phyloP scores from a whole-genome alignment of 2,888 invertebrate genomes.

The Thera britannica region DNA sequence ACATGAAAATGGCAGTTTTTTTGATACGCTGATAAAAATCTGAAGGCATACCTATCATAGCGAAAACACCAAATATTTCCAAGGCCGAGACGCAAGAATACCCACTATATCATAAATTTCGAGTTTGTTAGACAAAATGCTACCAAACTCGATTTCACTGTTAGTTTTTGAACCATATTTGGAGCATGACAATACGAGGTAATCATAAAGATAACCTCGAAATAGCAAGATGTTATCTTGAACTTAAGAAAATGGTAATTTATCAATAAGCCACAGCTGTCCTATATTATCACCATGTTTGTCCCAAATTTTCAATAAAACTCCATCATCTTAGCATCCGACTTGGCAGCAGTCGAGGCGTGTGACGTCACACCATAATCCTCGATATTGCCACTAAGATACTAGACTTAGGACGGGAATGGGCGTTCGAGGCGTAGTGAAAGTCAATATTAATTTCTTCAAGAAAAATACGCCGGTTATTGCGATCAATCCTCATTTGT shows the following conservation, averaged over 20 bases:
- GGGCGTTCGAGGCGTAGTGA: background rate
- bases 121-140: no score
- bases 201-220: no score
- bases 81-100: no score
- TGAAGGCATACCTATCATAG: no score
- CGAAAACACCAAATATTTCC: no score
- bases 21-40: no score
- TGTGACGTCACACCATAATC: constrained; percentile 22
- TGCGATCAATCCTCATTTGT: background rate
- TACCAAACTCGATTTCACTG: no score
- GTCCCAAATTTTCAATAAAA: constrained; percentile 17
- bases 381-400: constrained; percentile 21
- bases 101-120: no score
- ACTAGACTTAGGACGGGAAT: constrained; percentile 2
- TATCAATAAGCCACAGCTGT: constrained; percentile 6
- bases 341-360: constrained; percentile 16
- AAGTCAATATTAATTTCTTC: no score
- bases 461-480: background rate
- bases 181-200: no score
- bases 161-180: no score
- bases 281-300: constrained; percentile 16
- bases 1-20: no score
- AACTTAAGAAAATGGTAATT: background rate
- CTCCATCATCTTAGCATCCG: constrained; percentile 16
- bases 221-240: background rate